These are phyloP conservation scores for Carlito syrichta DNA, from an alignment of 2,113 vertebrate species.

Conservation along the genomic window DNA sequence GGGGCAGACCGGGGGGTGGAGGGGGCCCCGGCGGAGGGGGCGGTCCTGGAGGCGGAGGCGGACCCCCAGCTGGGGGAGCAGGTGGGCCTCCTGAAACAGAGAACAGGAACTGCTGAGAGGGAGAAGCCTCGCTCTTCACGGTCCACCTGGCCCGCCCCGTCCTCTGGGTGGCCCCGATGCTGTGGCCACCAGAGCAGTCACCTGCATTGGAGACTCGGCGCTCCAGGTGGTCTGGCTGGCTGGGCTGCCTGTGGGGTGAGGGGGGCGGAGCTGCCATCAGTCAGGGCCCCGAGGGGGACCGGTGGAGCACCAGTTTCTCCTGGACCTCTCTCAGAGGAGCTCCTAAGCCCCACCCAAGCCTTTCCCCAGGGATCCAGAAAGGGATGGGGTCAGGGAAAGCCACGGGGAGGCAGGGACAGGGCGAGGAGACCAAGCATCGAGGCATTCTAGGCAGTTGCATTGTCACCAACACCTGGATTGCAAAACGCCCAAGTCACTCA, in stretches of 20 bases:
- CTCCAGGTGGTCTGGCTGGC: conserved; percentile 69
- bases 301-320: no score
- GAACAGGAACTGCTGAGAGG: not conserved
- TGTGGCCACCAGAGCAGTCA: not conserved
- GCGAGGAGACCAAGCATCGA: not conserved
- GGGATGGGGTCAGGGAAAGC: not conserved
- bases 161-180: not conserved
- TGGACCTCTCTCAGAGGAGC: not conserved
- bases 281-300: not conserved
- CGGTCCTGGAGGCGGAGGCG: conserved; percentile 84
- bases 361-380: no score
- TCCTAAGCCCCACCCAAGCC: not conserved
- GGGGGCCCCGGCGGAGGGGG: conserved; percentile 81
- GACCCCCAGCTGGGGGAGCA: conserved; percentile 75
- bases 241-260: conserved; percentile 73
- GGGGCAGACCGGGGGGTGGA: conserved; percentile 79
- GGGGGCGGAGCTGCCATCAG: not conserved
- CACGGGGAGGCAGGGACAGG: not conserved
- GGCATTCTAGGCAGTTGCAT: not conserved
- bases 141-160: not conserved
- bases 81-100: conserved; percentile 78
- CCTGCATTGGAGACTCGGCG: conserved; percentile 74
- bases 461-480: not conserved
- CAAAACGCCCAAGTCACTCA: not conserved
- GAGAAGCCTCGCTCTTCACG: not conserved